Base-by-base conservation (phyloP, 1,140 invertebrate species). In the Hylaeus anthracinus region DNA sequence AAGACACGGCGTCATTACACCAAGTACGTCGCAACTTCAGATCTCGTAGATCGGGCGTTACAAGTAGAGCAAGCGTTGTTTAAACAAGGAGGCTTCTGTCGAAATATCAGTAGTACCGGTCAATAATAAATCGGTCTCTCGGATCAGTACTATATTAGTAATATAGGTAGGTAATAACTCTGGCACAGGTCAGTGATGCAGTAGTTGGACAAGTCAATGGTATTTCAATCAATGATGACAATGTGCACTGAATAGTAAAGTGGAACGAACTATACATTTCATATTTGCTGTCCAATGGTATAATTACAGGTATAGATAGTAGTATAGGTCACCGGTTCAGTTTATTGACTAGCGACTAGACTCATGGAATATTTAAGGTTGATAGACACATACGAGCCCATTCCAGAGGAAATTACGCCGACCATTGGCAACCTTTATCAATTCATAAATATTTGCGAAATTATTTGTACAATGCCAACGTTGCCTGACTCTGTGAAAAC, bases 381-480 rank as follows among this genome's bases (percentile, higher is more conserved):
- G 43, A n/a, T 15, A 26, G 26, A 26, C 26, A 43, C 8, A 8
- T n/a, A 5, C 14, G 10, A 45, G 2, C 6, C 15, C 48, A 0
- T 48, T 51, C 3, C 10, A 1, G 12, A 37, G 45, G 1, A n/a
- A 58, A 58, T 48, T 69, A 3, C 15, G 15, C 43, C 12, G 5
- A 1, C 41, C n/a, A 8, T n/a, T 5, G 55, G 37, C 39, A 1
- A 9, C 6, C 5, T 14, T 64, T 41, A 37, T 63, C 37, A 10
- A 41, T 41, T 37, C 10, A 70, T 65, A 26, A 77, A 77, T 60
- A 70, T 69, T 43, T 58, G 60, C 26, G 9, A 43, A 61, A 71
- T 14, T 51, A 14, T 51, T 14, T 58, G 60, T 67, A 69, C 65
- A 70, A n/a, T 1, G 8, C 39, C 6, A 12, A 10, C 45, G 26